Evolutionary conservation across 30 jellyfish, hydroid and myxozoan species (phyloP).

Genomic region (Hydractinia echinata): DNA sequence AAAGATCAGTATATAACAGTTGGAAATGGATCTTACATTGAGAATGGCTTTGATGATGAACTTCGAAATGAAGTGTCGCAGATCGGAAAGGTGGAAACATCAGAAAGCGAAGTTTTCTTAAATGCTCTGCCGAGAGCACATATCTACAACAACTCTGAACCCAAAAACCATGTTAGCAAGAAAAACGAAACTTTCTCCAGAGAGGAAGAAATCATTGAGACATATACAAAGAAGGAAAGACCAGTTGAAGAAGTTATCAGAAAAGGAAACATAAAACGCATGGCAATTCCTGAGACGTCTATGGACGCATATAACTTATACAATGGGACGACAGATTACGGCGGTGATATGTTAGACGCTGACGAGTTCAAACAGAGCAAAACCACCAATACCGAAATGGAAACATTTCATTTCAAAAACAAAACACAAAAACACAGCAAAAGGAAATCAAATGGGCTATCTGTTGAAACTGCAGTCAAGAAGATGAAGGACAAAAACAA

Average conservation of each 20-base stretch:
- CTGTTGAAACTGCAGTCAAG: background rate
- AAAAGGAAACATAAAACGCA: background rate
- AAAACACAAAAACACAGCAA: background rate
- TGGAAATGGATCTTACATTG: slow-evolving; percentile 6
- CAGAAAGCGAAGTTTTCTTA: background rate
- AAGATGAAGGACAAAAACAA: background rate
- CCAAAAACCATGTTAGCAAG: background rate
- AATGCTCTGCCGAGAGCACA: slow-evolving; percentile 9
- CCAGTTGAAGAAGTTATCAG: background rate
- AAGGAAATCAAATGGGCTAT: background rate
- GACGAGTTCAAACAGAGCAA: background rate
- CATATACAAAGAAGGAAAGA: background rate
- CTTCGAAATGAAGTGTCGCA: background rate
- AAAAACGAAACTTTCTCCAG: background rate
- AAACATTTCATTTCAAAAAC: background rate
- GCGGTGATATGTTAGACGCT: background rate
- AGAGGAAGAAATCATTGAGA: slow-evolving; percentile 5
- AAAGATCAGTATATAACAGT: background rate
- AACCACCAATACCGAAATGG: background rate
- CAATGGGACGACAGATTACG: slow-evolving; percentile 5
- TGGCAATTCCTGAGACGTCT: slow-evolving; percentile 24
- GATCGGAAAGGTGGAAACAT: background rate
- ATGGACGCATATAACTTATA: slow-evolving; percentile 17
- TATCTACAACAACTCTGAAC: background rate
- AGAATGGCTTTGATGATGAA: background rate